These are phyloP conservation scores for Acanthurus leucopareius DNA, from an alignment of 2,797 vertebrate genomes.

Conservation along the genomic window DNA sequence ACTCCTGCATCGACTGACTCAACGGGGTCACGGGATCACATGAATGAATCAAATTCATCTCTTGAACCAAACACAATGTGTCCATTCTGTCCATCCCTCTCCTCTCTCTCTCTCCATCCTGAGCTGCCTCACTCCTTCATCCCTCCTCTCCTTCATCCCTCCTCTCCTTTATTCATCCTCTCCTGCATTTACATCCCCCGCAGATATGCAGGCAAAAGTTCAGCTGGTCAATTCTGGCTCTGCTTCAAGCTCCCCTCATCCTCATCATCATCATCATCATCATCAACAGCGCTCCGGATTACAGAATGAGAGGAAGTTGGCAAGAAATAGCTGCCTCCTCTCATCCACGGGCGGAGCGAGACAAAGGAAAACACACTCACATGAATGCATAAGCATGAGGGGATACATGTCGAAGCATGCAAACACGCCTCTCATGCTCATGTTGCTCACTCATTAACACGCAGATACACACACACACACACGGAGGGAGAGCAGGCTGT, in stretches of 20 bases:
- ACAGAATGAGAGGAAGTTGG: constrained; percentile 33
- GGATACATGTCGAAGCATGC: constrained; percentile 7
- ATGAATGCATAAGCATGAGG: constrained; percentile 6
- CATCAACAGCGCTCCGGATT: constrained; percentile 29
- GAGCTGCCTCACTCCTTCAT: neutral
- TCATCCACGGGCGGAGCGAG: constrained; percentile 3
- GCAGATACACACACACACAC: constrained; percentile 3
- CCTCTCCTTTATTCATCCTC: neutral
- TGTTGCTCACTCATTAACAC: neutral
- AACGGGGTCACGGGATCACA: constrained; percentile 42
- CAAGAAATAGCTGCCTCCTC: constrained; percentile 27
- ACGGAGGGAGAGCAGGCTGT: constrained; percentile 1
- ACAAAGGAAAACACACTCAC: constrained; percentile 19
- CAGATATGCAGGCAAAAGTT: constrained; percentile 52
- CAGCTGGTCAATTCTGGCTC: constrained; percentile 58
- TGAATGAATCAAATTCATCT: constrained; percentile 38
- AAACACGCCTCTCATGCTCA: neutral
- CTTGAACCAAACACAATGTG: constrained; percentile 57
- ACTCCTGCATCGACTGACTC: constrained; percentile 41
- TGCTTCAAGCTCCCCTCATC: constrained; percentile 52
- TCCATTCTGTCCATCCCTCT: constrained; percentile 36
- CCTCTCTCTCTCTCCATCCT: neutral
- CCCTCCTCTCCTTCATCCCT: neutral
- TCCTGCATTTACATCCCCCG: constrained; percentile 4
- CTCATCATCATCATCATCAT: constrained; percentile 17